Conservation (phyloP, 2,113 vertebrate genomes). For the Daphoenositta chrysoptera region DNA sequence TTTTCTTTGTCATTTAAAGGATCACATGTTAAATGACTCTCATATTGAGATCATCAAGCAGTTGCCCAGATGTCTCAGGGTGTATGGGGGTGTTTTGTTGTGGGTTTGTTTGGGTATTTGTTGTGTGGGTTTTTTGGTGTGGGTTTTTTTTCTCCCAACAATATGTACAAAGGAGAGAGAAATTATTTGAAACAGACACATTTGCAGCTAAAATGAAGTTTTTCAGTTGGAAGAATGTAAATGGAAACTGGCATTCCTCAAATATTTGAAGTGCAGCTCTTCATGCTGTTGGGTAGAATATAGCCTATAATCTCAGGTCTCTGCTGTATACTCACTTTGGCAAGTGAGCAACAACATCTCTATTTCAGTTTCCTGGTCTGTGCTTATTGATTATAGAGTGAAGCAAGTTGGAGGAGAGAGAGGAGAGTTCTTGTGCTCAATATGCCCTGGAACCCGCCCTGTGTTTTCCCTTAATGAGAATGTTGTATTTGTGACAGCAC, state of each 20-base stretch:
- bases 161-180: neutral
- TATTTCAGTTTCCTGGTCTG: neutral
- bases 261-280: neutral
- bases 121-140: neutral
- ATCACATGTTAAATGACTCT: neutral
- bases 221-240: neutral
- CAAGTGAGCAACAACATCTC: accelerated
- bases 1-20: neutral
- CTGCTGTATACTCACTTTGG: neutral
- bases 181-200: neutral
- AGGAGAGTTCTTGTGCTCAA: neutral
- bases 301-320: neutral
- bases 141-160: accelerated
- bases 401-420: neutral
- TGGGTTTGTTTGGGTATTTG: neutral
- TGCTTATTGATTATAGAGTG: neutral
- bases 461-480: neutral
- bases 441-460: accelerated
- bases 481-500: neutral
- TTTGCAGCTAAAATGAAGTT: neutral
- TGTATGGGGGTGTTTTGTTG: neutral
- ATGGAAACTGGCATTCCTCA: neutral
- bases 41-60: neutral
- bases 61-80: neutral
- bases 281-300: neutral